Conservation (phyloP, 2,113 vertebrate genomes). For the Jaculus jaculus region DNA sequence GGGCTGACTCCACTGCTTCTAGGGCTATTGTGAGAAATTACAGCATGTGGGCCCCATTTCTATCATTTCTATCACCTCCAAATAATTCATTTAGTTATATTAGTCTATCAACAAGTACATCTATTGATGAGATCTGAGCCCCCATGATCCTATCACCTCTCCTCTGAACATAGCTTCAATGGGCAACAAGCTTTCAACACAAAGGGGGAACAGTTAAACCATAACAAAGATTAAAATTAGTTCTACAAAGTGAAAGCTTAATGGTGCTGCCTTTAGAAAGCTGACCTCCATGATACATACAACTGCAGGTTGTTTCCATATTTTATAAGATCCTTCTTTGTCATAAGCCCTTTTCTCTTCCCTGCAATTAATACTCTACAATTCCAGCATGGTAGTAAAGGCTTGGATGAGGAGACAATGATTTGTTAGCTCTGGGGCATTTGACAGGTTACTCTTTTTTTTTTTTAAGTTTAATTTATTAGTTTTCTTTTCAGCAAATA, state of each 20-base stretch:
- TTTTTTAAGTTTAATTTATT: background rate
- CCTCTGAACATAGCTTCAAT: background rate
- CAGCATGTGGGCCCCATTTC: background rate
- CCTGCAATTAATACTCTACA: slow-evolving; percentile 25
- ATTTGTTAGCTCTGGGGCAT: background rate
- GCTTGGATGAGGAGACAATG: background rate
- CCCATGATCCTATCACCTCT: background rate
- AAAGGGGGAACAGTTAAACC: background rate
- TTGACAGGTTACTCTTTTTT: background rate
- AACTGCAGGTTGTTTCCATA: background rate
- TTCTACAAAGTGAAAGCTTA: background rate
- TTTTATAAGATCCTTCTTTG: background rate
- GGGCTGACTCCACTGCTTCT: background rate
- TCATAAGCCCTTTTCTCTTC: background rate
- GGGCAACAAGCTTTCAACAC: background rate
- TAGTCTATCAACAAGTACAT: background rate
- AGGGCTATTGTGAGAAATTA: background rate
- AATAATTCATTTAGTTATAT: background rate
- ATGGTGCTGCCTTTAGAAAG: background rate
- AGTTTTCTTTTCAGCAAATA: no score
- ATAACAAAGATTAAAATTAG: background rate
- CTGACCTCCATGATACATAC: background rate
- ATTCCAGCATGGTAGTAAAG: background rate
- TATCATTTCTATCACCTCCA: background rate
- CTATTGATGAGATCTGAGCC: background rate